Percentiles rank a stretch among this genome's conserved stretches.
These are phyloP conservation scores for Zoanthus solanderi DNA, from an alignment of 92 coral and sea anemone species.

Conservation along the genomic window DNA sequence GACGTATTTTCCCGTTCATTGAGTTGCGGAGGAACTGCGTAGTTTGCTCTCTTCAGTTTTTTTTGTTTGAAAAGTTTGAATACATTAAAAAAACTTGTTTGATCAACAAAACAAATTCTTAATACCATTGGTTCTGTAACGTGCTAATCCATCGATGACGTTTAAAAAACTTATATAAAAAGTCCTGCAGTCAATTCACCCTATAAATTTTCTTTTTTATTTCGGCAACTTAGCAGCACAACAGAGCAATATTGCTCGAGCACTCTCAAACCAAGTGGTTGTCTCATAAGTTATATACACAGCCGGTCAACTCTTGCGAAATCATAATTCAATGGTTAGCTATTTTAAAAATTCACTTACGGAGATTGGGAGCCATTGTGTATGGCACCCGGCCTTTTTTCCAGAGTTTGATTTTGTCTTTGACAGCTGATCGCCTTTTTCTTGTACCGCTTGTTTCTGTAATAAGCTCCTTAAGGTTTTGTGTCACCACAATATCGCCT, in stretches of 20 bases:
- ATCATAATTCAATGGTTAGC: neutral
- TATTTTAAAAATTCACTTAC: slow-evolving; percentile 10
- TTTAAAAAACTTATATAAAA: neutral
- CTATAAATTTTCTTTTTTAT: neutral
- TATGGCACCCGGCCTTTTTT: slow-evolving; percentile 31
- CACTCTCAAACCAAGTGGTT: neutral
- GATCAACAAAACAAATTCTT: neutral
- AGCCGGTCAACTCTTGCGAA: neutral
- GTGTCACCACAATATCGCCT: slow-evolving; percentile 42
- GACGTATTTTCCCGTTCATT: neutral
- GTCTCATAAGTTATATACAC: neutral
- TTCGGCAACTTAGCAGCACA: neutral
- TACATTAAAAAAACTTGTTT: neutral
- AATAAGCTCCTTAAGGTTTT: slow-evolving; percentile 33
- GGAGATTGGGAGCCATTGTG: slow-evolving; percentile 22
- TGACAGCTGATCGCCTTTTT: slow-evolving; percentile 13
- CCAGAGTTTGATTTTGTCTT: slow-evolving; percentile 39
- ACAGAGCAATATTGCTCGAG: neutral
- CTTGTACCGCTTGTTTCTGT: slow-evolving; percentile 32
- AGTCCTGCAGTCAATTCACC: neutral
- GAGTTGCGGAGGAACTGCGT: slow-evolving; percentile 13
- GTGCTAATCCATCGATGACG: neutral
- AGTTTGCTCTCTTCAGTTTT: neutral
- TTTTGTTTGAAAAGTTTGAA: neutral
- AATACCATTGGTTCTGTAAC: neutral